Evolutionary conservation across 2,113 vertebrate genomes (phyloP).

Genomic region (Megalops atlanticus): DNA sequence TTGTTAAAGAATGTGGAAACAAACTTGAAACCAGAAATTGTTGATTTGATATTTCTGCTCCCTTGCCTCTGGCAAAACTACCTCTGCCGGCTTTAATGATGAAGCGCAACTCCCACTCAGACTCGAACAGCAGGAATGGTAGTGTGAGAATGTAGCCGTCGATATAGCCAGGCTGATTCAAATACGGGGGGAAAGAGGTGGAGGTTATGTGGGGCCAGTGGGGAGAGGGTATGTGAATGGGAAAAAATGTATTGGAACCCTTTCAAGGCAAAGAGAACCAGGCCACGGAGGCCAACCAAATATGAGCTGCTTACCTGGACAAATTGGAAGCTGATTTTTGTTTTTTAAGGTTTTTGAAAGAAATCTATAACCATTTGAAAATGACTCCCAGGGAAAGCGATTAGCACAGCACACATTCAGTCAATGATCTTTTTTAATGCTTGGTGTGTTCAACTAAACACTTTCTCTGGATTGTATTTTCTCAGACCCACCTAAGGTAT

Average conservation of each 20-base stretch:
- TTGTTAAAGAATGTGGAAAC: conserved; percentile 1
- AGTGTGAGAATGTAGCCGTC: background rate
- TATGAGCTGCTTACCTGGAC: background rate
- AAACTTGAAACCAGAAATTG: background rate
- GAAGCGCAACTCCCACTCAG: conserved; percentile 34
- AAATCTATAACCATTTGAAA: background rate
- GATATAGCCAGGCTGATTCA: background rate
- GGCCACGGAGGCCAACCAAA: no score
- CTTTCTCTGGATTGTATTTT: background rate
- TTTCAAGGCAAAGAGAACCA: no score
- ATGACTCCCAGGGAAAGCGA: background rate
- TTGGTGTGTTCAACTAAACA: background rate
- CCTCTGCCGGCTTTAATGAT: conserved; percentile 37
- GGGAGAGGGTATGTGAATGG: no score
- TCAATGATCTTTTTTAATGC: background rate
- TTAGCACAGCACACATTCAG: background rate
- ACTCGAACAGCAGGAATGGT: conserved; percentile 26
- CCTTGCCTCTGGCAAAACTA: conserved; percentile 28
- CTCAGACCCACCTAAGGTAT: background rate
- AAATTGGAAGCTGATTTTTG: background rate
- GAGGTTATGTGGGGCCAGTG: background rate
- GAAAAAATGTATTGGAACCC: no score
- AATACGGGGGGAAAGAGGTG: no score
- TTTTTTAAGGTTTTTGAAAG: background rate
- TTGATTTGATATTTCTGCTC: conserved; percentile 11